These are phyloP conservation scores for Lordiphosa fenestrarum DNA, from an alignment of 2,888 invertebrate species.

Conservation along the genomic window DNA sequence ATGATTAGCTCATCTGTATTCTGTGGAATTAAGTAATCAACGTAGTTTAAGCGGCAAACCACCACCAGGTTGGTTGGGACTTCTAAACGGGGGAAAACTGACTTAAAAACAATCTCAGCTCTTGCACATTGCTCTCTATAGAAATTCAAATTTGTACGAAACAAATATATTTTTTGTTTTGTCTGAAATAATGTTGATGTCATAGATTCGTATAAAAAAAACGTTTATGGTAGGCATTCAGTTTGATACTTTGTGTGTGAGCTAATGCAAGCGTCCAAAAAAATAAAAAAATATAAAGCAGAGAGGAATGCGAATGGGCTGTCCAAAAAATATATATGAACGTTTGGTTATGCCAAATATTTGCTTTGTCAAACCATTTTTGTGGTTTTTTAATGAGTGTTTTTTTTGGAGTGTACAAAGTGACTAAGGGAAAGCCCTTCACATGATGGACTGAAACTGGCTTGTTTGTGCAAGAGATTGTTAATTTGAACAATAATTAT, in stretches of 20 bases:
- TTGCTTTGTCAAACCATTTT: constrained; percentile 8
- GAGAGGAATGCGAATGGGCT: constrained; percentile 12
- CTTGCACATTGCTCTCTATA: constrained; percentile 36
- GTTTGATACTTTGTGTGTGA: constrained; percentile 29
- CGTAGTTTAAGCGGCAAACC: constrained; percentile 19
- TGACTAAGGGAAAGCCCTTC: constrained; percentile 3
- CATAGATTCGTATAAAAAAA: constrained; percentile 46
- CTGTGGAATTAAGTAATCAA: constrained; percentile 55
- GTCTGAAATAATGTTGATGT: constrained; percentile 51
- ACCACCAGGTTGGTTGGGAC: constrained; percentile 4
- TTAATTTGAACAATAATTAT: too few species aligned
- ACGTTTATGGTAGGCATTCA: constrained; percentile 48
- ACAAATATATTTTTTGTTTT: constrained; percentile 29
- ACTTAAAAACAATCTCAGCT: constrained; percentile 8
- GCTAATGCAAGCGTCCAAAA: constrained; percentile 47
- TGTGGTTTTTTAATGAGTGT: background rate
- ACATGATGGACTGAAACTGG: too few species aligned
- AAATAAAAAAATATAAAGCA: constrained; percentile 31
- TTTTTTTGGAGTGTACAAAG: constrained; percentile 3
- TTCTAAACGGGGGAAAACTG: constrained; percentile 21
- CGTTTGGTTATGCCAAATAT: constrained; percentile 7
- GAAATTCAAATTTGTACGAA: constrained; percentile 34
- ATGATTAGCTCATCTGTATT: constrained; percentile 63
- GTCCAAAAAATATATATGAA: constrained; percentile 18
- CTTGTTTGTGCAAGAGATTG: too few species aligned